Percentiles rank a stretch among this genome's conserved stretches.
Evolutionary conservation across 2,113 vertebrate genomes (phyloP).

Genomic region (Elephas maximus): DNA sequence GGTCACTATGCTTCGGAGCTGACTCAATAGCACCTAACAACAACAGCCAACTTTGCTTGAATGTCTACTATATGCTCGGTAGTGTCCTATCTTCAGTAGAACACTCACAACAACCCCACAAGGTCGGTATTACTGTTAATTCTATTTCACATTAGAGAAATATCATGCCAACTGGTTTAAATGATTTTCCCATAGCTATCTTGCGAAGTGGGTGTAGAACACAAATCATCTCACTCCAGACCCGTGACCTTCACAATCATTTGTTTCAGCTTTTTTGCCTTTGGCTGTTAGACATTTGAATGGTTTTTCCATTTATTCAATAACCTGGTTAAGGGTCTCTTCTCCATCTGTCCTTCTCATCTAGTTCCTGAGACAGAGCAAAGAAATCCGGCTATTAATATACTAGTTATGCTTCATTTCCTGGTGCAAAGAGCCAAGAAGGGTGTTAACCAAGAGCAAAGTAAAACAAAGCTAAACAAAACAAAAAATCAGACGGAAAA

Average conservation of each 20-base stretch:
- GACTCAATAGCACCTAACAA: neutral
- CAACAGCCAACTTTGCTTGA: neutral
- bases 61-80: neutral
- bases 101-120: neutral
- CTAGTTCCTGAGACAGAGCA: neutral
- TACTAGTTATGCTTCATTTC: slow-evolving; percentile 1
- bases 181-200: neutral
- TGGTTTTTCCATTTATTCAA: neutral
- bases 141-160: neutral
- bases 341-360: neutral
- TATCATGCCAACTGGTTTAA: neutral
- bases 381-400: neutral
- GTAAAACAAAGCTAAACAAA: neutral
- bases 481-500: slow-evolving; percentile 26
- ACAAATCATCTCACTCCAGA: neutral
- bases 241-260: neutral
- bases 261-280: neutral
- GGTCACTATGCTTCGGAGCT: neutral
- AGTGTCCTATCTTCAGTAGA: neutral
- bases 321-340: neutral
- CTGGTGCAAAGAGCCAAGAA: neutral
- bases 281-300: neutral
- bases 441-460: neutral
- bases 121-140: neutral
- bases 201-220: neutral